phyloP scores from a whole-genome alignment of 2,797 vertebrate species.

The Macrochelys suwanniensis region DNA sequence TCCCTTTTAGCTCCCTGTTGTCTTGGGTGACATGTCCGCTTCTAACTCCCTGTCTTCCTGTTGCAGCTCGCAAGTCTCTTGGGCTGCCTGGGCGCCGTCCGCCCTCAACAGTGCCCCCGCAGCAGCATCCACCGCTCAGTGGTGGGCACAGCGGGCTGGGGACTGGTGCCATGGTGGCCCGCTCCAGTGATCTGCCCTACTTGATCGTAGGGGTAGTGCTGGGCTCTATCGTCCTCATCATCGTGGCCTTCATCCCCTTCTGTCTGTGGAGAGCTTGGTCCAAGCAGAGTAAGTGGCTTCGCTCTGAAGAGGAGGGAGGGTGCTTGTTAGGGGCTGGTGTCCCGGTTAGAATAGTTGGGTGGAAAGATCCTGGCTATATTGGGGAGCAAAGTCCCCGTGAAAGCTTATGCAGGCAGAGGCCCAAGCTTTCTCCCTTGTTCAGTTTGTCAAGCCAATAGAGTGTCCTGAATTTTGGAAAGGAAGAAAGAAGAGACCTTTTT shows the following conservation, averaged over 20 bases:
- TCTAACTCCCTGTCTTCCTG: background rate
- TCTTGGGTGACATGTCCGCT: background rate
- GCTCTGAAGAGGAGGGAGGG: background rate
- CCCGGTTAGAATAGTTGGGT: background rate
- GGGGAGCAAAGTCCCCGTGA: background rate
- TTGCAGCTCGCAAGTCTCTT: constrained; percentile 84
- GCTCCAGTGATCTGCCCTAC: constrained; percentile 94
- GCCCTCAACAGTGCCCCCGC: constrained; percentile 79
- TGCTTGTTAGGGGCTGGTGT: background rate
- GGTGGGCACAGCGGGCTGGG: constrained; percentile 79
- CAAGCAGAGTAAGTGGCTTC: constrained; percentile 92
- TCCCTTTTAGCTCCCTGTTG: background rate
- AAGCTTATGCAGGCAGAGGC: background rate
- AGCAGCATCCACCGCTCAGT: constrained; percentile 74
- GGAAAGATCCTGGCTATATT: background rate
- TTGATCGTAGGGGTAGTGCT: constrained; percentile 94
- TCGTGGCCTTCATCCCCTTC: constrained; percentile 96
- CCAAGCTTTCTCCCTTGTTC: background rate
- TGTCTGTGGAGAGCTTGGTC: constrained; percentile 97
- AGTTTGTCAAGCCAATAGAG: background rate
- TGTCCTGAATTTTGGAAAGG: background rate
- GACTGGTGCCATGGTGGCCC: constrained; percentile 85
- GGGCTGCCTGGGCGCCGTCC: constrained; percentile 79
- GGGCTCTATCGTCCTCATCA: constrained; percentile 93
- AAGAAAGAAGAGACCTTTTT: background rate